These are phyloP conservation scores for Drosophila recens DNA, from an alignment of 2,888 invertebrate species.

Conservation along the genomic window DNA sequence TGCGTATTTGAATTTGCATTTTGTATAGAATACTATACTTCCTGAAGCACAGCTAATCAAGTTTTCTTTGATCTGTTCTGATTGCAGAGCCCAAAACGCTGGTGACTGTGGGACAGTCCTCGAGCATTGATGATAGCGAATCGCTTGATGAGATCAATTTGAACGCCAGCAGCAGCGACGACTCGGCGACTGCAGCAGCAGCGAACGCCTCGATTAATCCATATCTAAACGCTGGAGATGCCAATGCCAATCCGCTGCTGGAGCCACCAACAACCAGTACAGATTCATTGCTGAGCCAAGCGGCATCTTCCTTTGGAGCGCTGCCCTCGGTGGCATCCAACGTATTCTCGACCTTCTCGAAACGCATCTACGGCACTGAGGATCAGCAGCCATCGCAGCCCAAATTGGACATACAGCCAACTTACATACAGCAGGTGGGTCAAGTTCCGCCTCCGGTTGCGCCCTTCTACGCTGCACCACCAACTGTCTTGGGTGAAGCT, in stretches of 20 bases:
- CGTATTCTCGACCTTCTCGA: slow-evolving; percentile 87
- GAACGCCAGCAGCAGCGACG: slow-evolving; percentile 79
- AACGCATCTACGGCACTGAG: slow-evolving; percentile 79
- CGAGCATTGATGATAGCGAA: slow-evolving; percentile 86
- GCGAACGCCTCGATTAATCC: slow-evolving; percentile 28
- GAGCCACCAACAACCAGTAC: slow-evolving; percentile 56
- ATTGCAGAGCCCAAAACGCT: slow-evolving; percentile 81
- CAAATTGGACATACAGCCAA: slow-evolving; percentile 81
- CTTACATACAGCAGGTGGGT: slow-evolving; percentile 69
- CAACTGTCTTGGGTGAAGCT: slow-evolving; percentile 33
- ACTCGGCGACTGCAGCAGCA: slow-evolving; percentile 40
- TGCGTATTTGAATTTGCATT: slow-evolving; percentile 29
- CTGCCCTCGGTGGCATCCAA: slow-evolving; percentile 88
- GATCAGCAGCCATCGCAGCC: slow-evolving; percentile 60
- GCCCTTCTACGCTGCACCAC: slow-evolving; percentile 71
- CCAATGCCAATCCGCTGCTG: slow-evolving; percentile 77
- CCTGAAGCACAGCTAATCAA: not conserved
- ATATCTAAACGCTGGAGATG: slow-evolving; percentile 55
- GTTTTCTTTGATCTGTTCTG: slow-evolving; percentile 2
- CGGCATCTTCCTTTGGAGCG: slow-evolving; percentile 86
- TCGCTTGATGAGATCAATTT: slow-evolving; percentile 86
- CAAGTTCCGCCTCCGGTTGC: slow-evolving; percentile 32
- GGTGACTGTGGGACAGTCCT: slow-evolving; percentile 82
- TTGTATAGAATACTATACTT: slow-evolving; percentile 18
- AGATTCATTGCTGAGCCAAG: slow-evolving; percentile 82